Conservation (phyloP, 2,113 vertebrate genomes). For the Calidris pygmaea region DNA sequence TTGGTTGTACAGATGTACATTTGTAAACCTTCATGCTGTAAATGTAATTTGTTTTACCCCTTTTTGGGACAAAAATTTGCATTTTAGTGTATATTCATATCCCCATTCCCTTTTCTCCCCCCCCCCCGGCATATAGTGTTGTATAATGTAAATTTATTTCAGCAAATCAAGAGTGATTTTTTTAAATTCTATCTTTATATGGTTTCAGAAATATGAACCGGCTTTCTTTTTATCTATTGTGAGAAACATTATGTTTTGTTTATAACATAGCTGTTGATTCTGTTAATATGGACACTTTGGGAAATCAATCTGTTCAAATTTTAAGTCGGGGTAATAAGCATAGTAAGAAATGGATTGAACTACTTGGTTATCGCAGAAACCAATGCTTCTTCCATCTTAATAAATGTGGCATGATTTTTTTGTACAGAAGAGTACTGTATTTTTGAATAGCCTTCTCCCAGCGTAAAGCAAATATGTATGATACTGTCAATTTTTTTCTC, state of each 20-base stretch:
- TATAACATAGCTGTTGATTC: slow-evolving; percentile 89
- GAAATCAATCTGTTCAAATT: slow-evolving; percentile 82
- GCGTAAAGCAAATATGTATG: slow-evolving; percentile 95
- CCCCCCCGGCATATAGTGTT: slow-evolving; percentile 89
- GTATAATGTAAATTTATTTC: slow-evolving; percentile 98
- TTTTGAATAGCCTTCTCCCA: slow-evolving; percentile 95
- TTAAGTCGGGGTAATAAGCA: slow-evolving; percentile 81
- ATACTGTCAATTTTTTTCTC: slow-evolving; percentile 98
- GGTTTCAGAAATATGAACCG: slow-evolving; percentile 87
- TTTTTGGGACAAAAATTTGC: slow-evolving; percentile 86
- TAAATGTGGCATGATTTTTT: slow-evolving; percentile 88
- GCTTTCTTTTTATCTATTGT: slow-evolving; percentile 91
- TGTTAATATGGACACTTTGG: slow-evolving; percentile 84
- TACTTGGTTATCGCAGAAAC: slow-evolving; percentile 82
- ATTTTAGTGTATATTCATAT: slow-evolving; percentile 99
- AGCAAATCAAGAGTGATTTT: slow-evolving; percentile 95
- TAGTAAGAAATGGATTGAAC: slow-evolving; percentile 81
- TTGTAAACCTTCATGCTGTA: slow-evolving; percentile 99
- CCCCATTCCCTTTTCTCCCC: slow-evolving; percentile 81
- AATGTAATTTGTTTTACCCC: slow-evolving; percentile 97
- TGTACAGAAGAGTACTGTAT: slow-evolving; percentile 99
- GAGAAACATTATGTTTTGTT: slow-evolving; percentile 88
- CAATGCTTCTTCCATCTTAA: slow-evolving; percentile 87
- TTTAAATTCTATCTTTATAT: slow-evolving; percentile 90
- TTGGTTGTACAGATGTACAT: slow-evolving; percentile 99